Evolutionary conservation across 2,888 invertebrate genomes (phyloP).

Genomic region (Cephus pygmeus): DNA sequence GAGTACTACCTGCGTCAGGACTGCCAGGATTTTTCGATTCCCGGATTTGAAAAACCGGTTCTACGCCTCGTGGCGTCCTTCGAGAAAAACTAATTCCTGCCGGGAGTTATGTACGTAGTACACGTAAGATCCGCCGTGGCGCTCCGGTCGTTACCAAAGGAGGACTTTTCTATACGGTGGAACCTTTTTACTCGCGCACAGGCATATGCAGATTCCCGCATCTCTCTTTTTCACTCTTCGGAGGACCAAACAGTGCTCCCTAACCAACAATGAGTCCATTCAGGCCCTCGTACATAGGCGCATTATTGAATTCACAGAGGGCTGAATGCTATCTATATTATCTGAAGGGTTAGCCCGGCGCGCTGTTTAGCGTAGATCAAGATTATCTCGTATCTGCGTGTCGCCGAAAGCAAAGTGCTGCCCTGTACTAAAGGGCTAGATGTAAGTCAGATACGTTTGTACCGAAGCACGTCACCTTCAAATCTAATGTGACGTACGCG

Average conservation of each 20-base stretch:
- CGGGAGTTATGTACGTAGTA: background rate
- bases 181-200: background rate
- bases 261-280: constrained; percentile 54
- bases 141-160: background rate
- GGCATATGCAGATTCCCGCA: constrained; percentile 31
- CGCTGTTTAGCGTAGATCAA: constrained; percentile 63
- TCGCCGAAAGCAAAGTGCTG: constrained; percentile 61
- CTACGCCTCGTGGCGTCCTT: background rate
- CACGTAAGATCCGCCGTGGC: background rate
- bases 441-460: constrained; percentile 50
- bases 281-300: constrained; percentile 47
- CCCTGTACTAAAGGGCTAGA: constrained; percentile 43
- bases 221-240: constrained; percentile 20
- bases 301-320: constrained; percentile 58
- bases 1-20: background rate
- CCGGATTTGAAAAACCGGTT: background rate
- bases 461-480: constrained; percentile 50
- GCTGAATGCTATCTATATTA: constrained; percentile 65
- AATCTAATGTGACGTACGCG: constrained; percentile 65
- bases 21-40: background rate
- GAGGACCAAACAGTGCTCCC: constrained; percentile 26
- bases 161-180: background rate
- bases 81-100: background rate
- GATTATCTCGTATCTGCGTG: constrained; percentile 60
- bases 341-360: constrained; percentile 53